These are phyloP conservation scores for Anguilla japonica DNA, from an alignment of 2,113 vertebrate genomes.

Conservation along the genomic window DNA sequence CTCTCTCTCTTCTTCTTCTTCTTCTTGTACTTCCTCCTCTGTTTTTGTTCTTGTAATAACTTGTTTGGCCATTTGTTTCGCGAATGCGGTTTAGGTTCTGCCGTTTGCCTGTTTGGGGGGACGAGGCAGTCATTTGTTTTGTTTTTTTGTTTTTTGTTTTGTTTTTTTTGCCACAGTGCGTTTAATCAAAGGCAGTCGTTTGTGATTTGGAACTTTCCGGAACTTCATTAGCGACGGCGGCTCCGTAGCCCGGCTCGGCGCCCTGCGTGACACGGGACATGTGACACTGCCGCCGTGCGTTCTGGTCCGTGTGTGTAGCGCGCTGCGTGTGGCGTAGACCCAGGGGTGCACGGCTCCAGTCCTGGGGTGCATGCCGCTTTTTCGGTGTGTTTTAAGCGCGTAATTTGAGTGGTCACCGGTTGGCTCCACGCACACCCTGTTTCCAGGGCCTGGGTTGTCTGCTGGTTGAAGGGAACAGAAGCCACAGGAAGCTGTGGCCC, in stretches of 20 bases:
- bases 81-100: constrained; percentile 42
- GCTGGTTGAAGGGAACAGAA: no score
- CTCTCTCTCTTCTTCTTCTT: constrained; percentile 7
- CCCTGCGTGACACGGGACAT: not conserved
- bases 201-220: not conserved
- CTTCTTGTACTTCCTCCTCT: not conserved
- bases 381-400: no score
- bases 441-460: no score
- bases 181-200: constrained; percentile 39
- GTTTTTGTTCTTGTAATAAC: constrained; percentile 47
- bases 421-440: no score
- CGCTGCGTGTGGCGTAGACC: no score
- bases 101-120: constrained; percentile 36
- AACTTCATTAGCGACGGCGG: not conserved
- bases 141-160: constrained; percentile 31
- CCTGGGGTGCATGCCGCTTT: no score
- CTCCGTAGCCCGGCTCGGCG: not conserved
- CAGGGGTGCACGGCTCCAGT: no score
- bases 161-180: constrained; percentile 38
- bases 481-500: no score
- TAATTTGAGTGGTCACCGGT: no score
- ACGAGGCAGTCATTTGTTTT: constrained; percentile 45
- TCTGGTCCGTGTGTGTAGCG: no score
- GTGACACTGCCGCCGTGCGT: not conserved
- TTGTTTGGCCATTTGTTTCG: constrained; percentile 60